These are phyloP conservation scores for Paradisaea rubra DNA, from an alignment of 2,113 vertebrate species.

Conservation along the genomic window DNA sequence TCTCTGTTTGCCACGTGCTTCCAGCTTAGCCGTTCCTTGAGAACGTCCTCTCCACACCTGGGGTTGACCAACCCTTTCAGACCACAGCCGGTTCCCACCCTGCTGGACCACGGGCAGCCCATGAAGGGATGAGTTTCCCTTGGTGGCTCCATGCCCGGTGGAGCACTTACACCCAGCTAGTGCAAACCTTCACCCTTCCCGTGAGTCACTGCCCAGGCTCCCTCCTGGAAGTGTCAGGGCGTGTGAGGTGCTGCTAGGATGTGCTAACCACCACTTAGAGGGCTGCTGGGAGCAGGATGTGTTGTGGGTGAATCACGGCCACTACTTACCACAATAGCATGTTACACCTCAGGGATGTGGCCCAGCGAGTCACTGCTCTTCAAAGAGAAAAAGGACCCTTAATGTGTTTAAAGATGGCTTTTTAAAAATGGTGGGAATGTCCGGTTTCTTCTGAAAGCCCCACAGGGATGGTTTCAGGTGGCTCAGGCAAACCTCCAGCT, in stretches of 20 bases:
- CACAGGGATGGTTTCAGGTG: background rate
- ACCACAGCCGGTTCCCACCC: background rate
- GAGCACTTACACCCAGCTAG: background rate
- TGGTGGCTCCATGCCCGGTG: background rate
- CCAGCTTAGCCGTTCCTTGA: background rate
- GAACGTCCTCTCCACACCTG: background rate
- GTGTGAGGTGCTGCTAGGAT: background rate
- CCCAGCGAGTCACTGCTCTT: background rate
- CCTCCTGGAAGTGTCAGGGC: fast-evolving
- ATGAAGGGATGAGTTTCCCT: fast-evolving
- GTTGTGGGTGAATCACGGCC: background rate
- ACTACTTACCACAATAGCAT: background rate
- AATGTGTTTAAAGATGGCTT: background rate
- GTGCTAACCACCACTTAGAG: background rate
- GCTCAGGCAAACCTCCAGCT: background rate
- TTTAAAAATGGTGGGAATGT: background rate
- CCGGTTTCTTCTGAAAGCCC: background rate
- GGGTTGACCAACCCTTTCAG: background rate
- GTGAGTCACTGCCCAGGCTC: background rate
- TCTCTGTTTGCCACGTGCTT: fast-evolving
- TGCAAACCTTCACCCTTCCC: background rate
- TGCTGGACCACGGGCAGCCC: background rate
- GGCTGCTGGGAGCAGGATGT: background rate
- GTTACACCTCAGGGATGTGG: background rate
- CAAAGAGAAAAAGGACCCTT: background rate